Percentiles rank a stretch among this genome's conserved stretches.
Conservation (phyloP, 2,888 invertebrate species). For the Callinectes sapidus region DNA sequence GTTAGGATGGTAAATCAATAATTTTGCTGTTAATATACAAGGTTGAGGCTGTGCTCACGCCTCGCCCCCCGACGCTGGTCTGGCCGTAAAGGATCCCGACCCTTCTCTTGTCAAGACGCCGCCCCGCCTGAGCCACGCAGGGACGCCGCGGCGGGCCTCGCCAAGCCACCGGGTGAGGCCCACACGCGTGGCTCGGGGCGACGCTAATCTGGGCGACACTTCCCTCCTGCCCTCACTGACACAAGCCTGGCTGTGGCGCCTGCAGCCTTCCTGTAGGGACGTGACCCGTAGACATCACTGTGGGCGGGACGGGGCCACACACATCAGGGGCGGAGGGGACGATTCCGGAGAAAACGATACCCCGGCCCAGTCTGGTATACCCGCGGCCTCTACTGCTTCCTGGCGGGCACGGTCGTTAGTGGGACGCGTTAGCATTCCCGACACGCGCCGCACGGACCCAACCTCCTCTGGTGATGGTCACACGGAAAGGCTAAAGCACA, state of each 20-base stretch:
- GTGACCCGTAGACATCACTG: not conserved
- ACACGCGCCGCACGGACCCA: not conserved
- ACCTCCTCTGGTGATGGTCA: not conserved
- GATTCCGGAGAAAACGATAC: not conserved
- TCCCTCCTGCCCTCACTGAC: not conserved
- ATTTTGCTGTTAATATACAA: not conserved
- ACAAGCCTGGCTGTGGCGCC: not conserved
- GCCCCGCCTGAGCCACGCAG: not conserved
- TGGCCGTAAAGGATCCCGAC: not conserved
- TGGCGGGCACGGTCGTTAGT: not conserved
- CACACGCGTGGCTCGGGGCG: not conserved
- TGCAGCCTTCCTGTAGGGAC: not conserved
- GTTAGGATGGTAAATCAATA: constrained; percentile 8
- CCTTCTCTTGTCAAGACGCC: not conserved
- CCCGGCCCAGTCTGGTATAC: not conserved
- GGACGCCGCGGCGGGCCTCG: not conserved
- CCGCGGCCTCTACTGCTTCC: not conserved
- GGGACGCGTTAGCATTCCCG: not conserved
- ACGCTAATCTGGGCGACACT: not conserved
- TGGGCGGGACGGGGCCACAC: not conserved
- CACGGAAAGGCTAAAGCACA: not conserved
- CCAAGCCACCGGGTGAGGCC: not conserved
- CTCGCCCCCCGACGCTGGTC: not conserved
- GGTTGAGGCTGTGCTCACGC: not conserved
- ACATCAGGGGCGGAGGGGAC: not conserved